Evolutionary conservation across 53 echinoderm and acorn worm species (phyloP).

Genomic region (Echinometra lucunter): DNA sequence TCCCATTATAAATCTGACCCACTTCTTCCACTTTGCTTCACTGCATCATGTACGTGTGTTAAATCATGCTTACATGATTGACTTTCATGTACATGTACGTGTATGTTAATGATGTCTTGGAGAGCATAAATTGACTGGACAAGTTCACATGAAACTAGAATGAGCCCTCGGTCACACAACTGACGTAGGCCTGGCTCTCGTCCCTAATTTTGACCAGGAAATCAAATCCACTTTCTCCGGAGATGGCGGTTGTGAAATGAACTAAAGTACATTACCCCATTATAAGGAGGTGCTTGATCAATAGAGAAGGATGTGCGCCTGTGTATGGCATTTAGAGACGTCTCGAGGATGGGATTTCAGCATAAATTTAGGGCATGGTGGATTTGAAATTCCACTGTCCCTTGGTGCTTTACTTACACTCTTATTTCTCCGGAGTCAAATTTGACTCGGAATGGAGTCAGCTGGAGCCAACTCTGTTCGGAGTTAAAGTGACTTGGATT

Average conservation of each 20-base stretch:
- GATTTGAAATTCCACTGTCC: not conserved
- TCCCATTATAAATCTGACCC: not conserved
- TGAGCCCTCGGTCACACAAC: not conserved
- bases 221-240: conserved; percentile 4
- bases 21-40: not conserved
- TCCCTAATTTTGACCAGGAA: conserved; percentile 11
- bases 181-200: not conserved
- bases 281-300: not conserved
- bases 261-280: conserved; percentile 42
- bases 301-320: not conserved
- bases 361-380: not conserved
- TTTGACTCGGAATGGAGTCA: no score
- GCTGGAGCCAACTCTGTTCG: no score
- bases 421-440: not conserved
- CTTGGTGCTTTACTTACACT: not conserved
- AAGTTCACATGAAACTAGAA: not conserved
- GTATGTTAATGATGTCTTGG: not conserved
- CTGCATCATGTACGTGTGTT: not conserved
- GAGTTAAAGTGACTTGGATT: no score
- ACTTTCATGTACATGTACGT: no score
- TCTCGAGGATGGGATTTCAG: not conserved
- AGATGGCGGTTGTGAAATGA: not conserved
- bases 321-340: not conserved
- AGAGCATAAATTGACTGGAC: not conserved
- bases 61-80: not conserved